Evolutionary conservation across 92 coral and sea anemone genomes (phyloP), one percentile per base, ranked within the genome.

Genomic region (Micromussa lordhowensis): DNA sequence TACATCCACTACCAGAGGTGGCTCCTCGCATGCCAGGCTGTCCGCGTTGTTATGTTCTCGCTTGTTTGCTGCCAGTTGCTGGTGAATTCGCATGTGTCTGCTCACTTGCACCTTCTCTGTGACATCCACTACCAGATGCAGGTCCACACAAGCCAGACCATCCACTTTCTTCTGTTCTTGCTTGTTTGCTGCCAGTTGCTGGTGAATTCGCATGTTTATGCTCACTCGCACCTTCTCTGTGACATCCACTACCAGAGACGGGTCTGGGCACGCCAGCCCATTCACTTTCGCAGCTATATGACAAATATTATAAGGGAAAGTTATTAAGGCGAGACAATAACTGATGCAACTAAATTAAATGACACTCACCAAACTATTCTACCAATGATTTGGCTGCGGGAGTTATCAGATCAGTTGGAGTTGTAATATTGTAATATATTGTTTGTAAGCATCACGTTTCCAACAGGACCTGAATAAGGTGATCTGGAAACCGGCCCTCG

Each of bases 361-460:
- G 38, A 36, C 4, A 36, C 38, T 2, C 38, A 36, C 38, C 38
- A 36, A 36, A 36, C 4, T 36, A 36, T 36, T 36, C 38, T 5
- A 36, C 38, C 1, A 36, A 5, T 5, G 1, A 36, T 51, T 30
- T 79, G 72, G 88, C 88, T 21, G 81, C 85, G 58, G 1, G 32
- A 19, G 64, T n/a, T 36, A 51, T 44, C 1, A 63, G 4, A 32
- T 92, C n/a, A n/a, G n/a, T n/a, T n/a, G n/a, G n/a, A n/a, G 75
- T 11, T 54, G 68, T 8, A 89, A 82, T 11, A 92, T 88, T 24
- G 79, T 66, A 12, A 91, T 82, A 29, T 88, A 88, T 22, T 57
- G 87, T 32, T 69, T 75, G 73, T 88, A 92, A 13, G 90, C 92
- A 36, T 89, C 68, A 48, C 94, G 88, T 55, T 75, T 73, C 92